Conservation (phyloP, 2,888 invertebrate genomes). For the Parnassius apollo region DNA sequence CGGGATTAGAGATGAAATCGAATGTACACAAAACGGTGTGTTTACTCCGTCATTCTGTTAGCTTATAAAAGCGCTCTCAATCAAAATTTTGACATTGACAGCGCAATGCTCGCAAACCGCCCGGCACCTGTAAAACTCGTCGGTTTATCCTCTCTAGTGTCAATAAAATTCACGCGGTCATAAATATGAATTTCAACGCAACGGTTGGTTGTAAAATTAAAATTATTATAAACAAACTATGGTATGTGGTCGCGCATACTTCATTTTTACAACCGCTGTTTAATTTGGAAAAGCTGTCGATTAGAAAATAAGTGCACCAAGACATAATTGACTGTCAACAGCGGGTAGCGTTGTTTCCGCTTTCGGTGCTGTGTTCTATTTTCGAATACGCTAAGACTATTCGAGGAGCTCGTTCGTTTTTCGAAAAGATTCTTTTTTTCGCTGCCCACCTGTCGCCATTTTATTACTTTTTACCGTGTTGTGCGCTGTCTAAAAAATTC, state of each 20-base stretch:
- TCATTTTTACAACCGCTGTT: constrained; percentile 35
- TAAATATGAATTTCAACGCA: constrained; percentile 70
- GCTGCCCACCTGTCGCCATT: constrained; percentile 61
- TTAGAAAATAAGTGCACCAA: constrained; percentile 68
- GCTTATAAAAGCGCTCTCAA: constrained; percentile 58
- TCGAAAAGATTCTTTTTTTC: constrained; percentile 34
- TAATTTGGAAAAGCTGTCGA: constrained; percentile 67
- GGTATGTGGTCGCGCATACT: constrained; percentile 40
- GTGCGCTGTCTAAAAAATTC: constrained; percentile 76
- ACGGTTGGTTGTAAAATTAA: constrained; percentile 67
- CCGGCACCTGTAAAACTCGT: constrained; percentile 38
- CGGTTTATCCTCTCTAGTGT: constrained; percentile 53
- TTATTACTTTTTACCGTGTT: constrained; percentile 63
- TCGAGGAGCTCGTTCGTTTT: constrained; percentile 38
- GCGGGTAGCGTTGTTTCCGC: constrained; percentile 70
- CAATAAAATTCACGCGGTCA: constrained; percentile 61
- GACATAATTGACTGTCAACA: constrained; percentile 79
- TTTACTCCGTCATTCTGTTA: constrained; percentile 54
- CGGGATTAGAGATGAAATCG: constrained; percentile 39
- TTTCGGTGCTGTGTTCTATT: constrained; percentile 75
- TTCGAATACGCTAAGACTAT: constrained; percentile 63
- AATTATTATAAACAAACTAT: constrained; percentile 66
- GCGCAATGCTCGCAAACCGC: constrained; percentile 43
- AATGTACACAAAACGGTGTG: constrained; percentile 17
- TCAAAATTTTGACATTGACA: constrained; percentile 59